Evolutionary conservation across 1,140 invertebrate species (phyloP).

Genomic region (Neodiprion fabricii): DNA sequence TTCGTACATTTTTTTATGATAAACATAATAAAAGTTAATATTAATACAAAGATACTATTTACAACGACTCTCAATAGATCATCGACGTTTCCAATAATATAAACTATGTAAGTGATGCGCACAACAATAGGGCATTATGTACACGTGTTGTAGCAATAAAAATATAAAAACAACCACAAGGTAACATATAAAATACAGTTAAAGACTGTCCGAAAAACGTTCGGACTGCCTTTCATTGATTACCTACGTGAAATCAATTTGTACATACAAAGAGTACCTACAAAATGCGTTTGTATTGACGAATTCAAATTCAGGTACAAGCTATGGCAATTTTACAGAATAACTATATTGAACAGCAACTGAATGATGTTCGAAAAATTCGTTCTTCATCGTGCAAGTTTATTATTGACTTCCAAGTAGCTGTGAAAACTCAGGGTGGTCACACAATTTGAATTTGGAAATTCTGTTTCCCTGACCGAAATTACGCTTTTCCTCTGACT

Average conservation of each 20-base stretch:
- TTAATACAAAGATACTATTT: constrained; percentile 39
- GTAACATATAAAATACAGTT: constrained; percentile 18
- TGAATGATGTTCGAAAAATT: too few species aligned
- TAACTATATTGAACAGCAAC: too few species aligned
- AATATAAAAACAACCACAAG: constrained; percentile 24
- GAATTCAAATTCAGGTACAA: too few species aligned
- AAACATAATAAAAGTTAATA: constrained; percentile 10
- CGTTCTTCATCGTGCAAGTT: too few species aligned
- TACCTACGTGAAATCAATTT: constrained; percentile 27
- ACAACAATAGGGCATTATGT: constrained; percentile 34
- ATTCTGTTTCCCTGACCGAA: too few species aligned
- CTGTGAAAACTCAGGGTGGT: too few species aligned
- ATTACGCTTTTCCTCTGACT: too few species aligned
- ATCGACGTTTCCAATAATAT: constrained; percentile 26
- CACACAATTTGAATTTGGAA: too few species aligned
- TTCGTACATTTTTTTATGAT: neutral
- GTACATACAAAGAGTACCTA: neutral
- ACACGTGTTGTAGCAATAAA: constrained; percentile 27
- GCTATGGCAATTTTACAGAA: too few species aligned
- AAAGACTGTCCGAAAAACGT: constrained; percentile 17
- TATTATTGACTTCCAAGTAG: too few species aligned
- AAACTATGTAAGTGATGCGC: constrained; percentile 29
- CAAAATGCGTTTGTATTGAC: neutral
- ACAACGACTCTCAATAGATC: constrained; percentile 32
- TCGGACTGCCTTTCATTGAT: constrained; percentile 17